Evolutionary conservation across 1,140 invertebrate species (phyloP).

Genomic region (Trachymyrmex cornetzi): DNA sequence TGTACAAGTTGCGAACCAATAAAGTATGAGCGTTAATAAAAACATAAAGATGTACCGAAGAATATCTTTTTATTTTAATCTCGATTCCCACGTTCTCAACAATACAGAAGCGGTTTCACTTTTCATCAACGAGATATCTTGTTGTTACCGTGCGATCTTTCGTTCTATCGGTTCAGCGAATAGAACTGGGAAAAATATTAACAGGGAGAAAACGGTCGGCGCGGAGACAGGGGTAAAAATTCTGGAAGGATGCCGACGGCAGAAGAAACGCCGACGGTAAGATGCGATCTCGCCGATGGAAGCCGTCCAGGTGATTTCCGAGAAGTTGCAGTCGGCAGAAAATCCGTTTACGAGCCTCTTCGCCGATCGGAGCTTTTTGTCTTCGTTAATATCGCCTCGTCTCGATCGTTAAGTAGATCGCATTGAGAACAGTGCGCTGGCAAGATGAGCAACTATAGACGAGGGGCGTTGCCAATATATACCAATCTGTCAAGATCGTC

Average conservation of each 20-base stretch:
- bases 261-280: slow-evolving; percentile 48
- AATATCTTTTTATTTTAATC: background rate
- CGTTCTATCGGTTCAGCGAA: slow-evolving; percentile 9
- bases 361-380: slow-evolving; percentile 63
- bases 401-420: slow-evolving; percentile 63
- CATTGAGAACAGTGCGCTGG: slow-evolving; percentile 20
- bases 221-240: slow-evolving; percentile 38
- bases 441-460: slow-evolving; percentile 47
- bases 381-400: slow-evolving; percentile 62
- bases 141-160: slow-evolving; percentile 18
- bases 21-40: background rate
- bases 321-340: slow-evolving; percentile 59
- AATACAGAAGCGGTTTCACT: slow-evolving; percentile 16
- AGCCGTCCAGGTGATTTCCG: slow-evolving; percentile 50
- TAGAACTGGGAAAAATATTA: slow-evolving; percentile 40
- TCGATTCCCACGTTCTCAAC: slow-evolving; percentile 21
- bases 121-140: slow-evolving; percentile 30
- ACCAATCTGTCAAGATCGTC: slow-evolving; percentile 57
- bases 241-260: slow-evolving; percentile 32
- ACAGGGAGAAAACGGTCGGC: slow-evolving; percentile 26
- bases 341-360: slow-evolving; percentile 62
- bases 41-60: background rate
- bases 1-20: no score
- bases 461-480: slow-evolving; percentile 60
- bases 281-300: slow-evolving; percentile 52